A percentile compares a stretch with the other conserved stretches of the same genome.
These are phyloP conservation scores for Solea senegalensis DNA, from an alignment of 2,113 vertebrate species.

Conservation along the genomic window DNA sequence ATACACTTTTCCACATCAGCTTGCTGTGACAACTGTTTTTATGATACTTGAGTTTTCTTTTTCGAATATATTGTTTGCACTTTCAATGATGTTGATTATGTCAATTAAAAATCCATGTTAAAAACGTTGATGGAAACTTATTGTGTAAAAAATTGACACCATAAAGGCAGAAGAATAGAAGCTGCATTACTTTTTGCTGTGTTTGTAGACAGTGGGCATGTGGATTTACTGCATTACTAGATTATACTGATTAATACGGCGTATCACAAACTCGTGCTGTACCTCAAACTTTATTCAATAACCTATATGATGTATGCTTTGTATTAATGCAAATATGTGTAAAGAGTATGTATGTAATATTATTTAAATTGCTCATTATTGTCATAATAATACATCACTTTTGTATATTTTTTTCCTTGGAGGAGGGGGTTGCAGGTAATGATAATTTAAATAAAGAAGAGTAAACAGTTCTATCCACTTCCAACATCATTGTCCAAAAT, in stretches of 20 bases:
- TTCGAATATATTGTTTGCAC: too few relatives aligned
- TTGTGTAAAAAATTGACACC: too few relatives aligned
- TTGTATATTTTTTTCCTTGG: not conserved
- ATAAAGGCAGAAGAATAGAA: too few relatives aligned
- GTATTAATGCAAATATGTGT: not conserved
- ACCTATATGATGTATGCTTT: not conserved
- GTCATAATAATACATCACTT: not conserved
- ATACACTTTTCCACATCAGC: not conserved
- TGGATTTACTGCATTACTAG: not conserved
- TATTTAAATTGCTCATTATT: not conserved
- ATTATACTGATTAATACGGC: not conserved
- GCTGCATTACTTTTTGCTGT: too few relatives aligned
- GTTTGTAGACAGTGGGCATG: too few relatives aligned
- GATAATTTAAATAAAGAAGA: not conserved
- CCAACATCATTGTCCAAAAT: not conserved
- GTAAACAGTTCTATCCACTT: not conserved
- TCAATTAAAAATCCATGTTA: too few relatives aligned
- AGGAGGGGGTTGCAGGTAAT: not conserved
- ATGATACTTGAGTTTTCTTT: too few relatives aligned
- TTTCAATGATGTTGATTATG: too few relatives aligned
- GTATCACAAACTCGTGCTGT: not conserved
- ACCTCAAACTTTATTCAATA: not conserved
- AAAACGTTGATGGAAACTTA: too few relatives aligned
- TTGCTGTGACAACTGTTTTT: not conserved
- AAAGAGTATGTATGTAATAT: not conserved